Percentiles rank a stretch among this genome's conserved stretches.
These are phyloP conservation scores for Sepiola atlantica DNA, from an alignment of 2,888 invertebrate genomes.

Conservation along the genomic window DNA sequence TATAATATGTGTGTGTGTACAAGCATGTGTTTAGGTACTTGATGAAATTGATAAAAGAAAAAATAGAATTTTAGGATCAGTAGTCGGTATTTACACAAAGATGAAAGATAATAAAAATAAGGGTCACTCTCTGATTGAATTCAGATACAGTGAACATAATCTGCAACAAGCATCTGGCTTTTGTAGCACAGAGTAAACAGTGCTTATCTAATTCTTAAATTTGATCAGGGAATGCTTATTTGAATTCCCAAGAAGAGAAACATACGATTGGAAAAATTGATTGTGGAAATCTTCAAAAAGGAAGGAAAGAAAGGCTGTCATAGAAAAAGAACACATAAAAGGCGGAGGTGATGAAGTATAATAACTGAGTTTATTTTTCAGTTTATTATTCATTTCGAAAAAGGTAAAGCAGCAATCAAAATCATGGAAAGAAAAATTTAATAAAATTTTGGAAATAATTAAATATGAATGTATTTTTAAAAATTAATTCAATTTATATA, in stretches of 20 bases:
- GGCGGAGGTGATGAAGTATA: not conserved
- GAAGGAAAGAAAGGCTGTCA: not conserved
- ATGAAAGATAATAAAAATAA: slow-evolving; percentile 32
- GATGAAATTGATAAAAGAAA: not conserved
- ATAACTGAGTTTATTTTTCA: slow-evolving; percentile 3
- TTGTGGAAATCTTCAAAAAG: slow-evolving; percentile 19
- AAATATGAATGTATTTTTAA: not conserved
- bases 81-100: slow-evolving; percentile 21
- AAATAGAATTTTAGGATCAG: slow-evolving; percentile 32
- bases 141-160: slow-evolving; percentile 8
- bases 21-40: not conserved
- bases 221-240: slow-evolving; percentile 21
- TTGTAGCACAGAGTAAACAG: slow-evolving; percentile 19
- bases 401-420: not conserved
- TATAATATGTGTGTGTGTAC: not conserved
- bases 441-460: not conserved
- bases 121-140: not conserved
- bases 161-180: slow-evolving; percentile 32
- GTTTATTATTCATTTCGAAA: not conserved
- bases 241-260: slow-evolving; percentile 20
- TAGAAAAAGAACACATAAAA: not conserved
- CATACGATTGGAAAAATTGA: slow-evolving; percentile 12
- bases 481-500: not conserved
- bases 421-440: not conserved
- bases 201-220: slow-evolving; percentile 32